Conservation (phyloP, 2,797 vertebrate species). For the Anableps anableps region DNA sequence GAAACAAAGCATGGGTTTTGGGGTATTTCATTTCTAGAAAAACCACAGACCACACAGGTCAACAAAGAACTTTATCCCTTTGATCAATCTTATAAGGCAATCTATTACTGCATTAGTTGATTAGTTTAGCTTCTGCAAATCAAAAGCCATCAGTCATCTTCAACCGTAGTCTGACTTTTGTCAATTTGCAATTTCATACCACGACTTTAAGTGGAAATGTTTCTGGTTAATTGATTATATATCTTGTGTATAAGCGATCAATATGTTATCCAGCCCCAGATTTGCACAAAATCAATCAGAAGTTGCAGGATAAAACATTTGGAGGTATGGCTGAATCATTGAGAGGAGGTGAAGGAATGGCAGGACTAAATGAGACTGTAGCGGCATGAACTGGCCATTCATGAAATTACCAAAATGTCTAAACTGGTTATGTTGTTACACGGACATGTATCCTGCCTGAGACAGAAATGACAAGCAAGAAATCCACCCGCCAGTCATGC, state of each 20-base stretch:
- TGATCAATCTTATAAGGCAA: neutral
- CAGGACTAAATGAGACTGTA: neutral
- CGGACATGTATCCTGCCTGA: constrained; percentile 34
- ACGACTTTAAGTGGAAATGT: constrained; percentile 11
- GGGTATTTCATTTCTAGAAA: neutral
- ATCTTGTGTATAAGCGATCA: constrained; percentile 12
- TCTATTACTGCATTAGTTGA: constrained; percentile 7
- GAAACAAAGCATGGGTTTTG: neutral
- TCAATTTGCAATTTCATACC: neutral
- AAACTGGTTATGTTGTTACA: constrained; percentile 34
- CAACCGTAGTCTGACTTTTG: neutral
- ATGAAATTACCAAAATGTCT: constrained; percentile 55
- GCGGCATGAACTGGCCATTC: constrained; percentile 40
- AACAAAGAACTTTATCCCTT: constrained; percentile 2
- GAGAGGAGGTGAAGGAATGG: constrained; percentile 17
- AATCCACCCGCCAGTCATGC: constrained; percentile 57
- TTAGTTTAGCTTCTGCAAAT: constrained; percentile 2
- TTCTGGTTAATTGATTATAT: constrained; percentile 17
- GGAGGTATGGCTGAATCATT: constrained; percentile 3
- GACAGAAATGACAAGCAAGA: constrained; percentile 58
- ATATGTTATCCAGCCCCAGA: neutral
- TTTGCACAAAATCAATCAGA: constrained; percentile 23
- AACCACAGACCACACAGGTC: neutral
- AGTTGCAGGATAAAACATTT: neutral
- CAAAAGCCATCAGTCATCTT: constrained; percentile 23